Base-by-base conservation (phyloP, 2,888 invertebrate species). In the Hirtodrosophila cameraria region DNA sequence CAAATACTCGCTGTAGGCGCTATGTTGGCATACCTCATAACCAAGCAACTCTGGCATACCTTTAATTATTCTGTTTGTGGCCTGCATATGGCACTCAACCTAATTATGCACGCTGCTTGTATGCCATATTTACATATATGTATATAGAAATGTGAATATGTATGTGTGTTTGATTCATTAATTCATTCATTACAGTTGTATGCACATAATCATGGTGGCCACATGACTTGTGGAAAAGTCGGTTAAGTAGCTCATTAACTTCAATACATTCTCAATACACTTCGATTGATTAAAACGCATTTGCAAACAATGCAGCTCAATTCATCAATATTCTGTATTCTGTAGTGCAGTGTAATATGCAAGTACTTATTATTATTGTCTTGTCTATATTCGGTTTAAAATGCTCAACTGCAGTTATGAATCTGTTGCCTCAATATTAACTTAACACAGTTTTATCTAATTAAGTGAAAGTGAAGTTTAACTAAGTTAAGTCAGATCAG, bases 171-270 rank as follows among this genome's bases (percentile, higher is more conserved):
- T 33, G n/a, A n/a, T n/a, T n/a, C n/a, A n/a, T 30, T 13, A 1
- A 18, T 46, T 9, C 30, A 59, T 61, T 27, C 20, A 50, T 25
- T 42, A 23, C 35, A 53, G 35, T 16, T 31, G 20, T 39, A 31
- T 25, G 35, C 31, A 39, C 59, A 54, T 35, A 55, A 58, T 33
- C 52, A 52, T 30, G 20, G 54, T 23, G 25, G 15, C 30, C 25
- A 39, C n/a, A 11, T 16, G 12, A 28, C 38, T 55, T 57, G 59
- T 61, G 66, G 63, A 15, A 43, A 65, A 59, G 61, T 61, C 60
- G 82, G 82, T 65, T 78, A 71, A 85, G 85, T 85, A 62, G 75
- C 82, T 79, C 48, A 78, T 79, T 78, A 75, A 60, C 55, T 63
- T 55, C 61, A 60, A 57, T 74, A 9, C 35, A 49, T 33, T 36